A percentile compares a stretch with the other conserved stretches of the same genome.
phyloP scores from a whole-genome alignment of 1,140 invertebrate species.

The Saccostrea cuccullata region DNA sequence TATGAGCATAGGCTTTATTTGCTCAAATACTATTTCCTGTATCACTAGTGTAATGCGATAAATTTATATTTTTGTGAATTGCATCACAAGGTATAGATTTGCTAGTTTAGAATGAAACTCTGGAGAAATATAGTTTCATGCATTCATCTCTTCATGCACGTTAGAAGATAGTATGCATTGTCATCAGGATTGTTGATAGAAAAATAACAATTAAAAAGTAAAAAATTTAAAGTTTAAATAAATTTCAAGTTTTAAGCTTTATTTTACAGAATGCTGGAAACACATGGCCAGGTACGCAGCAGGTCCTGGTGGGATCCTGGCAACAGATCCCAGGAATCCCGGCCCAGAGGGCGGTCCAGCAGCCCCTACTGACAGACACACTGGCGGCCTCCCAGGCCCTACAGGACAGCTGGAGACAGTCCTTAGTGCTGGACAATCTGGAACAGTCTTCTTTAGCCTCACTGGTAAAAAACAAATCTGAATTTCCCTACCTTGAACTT shows the following conservation, averaged over 20 bases:
- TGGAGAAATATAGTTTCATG: not conserved
- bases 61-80: not conserved
- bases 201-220: not conserved
- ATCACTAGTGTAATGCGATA: not conserved
- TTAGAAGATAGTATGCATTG: not conserved
- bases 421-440: constrained; percentile 84
- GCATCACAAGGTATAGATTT: not conserved
- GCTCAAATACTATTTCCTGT: not conserved
- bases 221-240: not conserved
- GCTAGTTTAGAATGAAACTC: not conserved
- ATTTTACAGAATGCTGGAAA: constrained; percentile 86
- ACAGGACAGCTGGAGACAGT: constrained; percentile 86
- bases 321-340: constrained; percentile 83
- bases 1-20: not conserved
- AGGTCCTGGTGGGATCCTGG: constrained; percentile 91
- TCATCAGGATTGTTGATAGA: not conserved
- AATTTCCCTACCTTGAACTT: not conserved
- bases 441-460: constrained; percentile 81
- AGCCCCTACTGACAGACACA: constrained; percentile 81
- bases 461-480: constrained; percentile 77
- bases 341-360: constrained; percentile 84
- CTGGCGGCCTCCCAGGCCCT: constrained; percentile 81
- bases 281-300: constrained; percentile 86
- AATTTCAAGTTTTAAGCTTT: not conserved
- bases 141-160: not conserved